These are phyloP conservation scores for Agonopterix heracliana DNA, from an alignment of 2,888 invertebrate species.

Conservation along the genomic window DNA sequence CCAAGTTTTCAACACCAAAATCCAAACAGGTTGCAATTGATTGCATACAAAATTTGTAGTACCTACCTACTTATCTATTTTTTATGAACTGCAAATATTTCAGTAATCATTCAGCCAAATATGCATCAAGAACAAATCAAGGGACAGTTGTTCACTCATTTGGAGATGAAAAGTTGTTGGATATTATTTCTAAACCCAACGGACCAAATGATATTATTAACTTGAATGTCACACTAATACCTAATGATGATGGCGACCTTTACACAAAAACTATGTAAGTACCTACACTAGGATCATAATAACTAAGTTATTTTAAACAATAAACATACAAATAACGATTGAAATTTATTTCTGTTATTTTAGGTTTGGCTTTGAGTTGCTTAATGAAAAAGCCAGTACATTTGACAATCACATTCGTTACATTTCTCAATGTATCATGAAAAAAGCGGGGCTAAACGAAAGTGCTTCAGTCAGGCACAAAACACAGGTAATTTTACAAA, in stretches of 20 bases:
- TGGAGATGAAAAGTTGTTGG: conserved; percentile 72
- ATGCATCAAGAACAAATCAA: conserved; percentile 66
- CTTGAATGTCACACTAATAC: conserved; percentile 59
- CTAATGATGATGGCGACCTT: conserved; percentile 63
- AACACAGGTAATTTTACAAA: conserved; percentile 47
- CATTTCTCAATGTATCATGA: conserved; percentile 62
- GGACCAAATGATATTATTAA: conserved; percentile 34
- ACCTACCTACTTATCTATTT: too few species aligned
- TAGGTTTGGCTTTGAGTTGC: conserved; percentile 69
- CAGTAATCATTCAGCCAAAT: conserved; percentile 59
- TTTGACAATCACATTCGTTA: conserved; percentile 64
- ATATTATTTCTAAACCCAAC: conserved; percentile 39
- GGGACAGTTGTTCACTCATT: conserved; percentile 79
- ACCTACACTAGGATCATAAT: conserved; percentile 1
- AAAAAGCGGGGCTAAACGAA: conserved; percentile 55
- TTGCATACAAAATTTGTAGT: too few species aligned
- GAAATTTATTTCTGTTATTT: neutral
- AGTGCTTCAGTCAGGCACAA: conserved; percentile 58
- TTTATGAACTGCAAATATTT: neutral
- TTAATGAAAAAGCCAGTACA: conserved; percentile 62
- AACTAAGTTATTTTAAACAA: too few species aligned
- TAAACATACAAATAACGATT: too few species aligned
- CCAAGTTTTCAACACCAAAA: too few species aligned
- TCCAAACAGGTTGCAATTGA: too few species aligned
- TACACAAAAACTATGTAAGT: conserved; percentile 72